A percentile compares a stretch with the other conserved stretches of the same genome.
Evolutionary conservation across 1,140 invertebrate genomes (phyloP).

Genomic region (Ridgeia piscesae): DNA sequence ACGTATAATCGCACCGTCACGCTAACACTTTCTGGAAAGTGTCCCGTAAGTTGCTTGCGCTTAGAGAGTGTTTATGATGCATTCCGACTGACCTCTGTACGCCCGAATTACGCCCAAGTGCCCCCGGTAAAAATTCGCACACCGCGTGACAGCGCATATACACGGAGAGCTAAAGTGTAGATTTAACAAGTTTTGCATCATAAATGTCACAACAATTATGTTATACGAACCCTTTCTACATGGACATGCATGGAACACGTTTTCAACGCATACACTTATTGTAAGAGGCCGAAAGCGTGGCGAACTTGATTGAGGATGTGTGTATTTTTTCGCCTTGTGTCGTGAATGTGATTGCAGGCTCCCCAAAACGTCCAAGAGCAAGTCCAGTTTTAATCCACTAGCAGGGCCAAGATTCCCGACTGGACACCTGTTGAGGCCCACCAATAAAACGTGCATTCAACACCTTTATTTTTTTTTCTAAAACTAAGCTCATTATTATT

Average conservation of each 20-base stretch:
- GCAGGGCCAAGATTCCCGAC: too few species aligned
- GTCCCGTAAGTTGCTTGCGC: not conserved
- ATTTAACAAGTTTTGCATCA: not conserved
- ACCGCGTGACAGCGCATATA: not conserved
- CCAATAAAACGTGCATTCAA: too few species aligned
- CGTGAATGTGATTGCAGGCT: too few species aligned
- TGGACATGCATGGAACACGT: not conserved
- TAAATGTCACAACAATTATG: not conserved
- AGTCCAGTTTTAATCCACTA: too few species aligned
- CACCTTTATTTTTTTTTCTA: too few species aligned
- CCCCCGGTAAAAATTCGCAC: constrained; percentile 3
- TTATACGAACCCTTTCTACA: not conserved
- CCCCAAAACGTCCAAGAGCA: too few species aligned
- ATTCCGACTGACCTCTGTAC: not conserved
- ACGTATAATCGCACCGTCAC: not conserved
- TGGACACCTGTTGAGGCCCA: too few species aligned
- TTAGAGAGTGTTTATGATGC: not conserved
- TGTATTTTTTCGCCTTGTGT: too few species aligned
- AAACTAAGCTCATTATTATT: too few species aligned
- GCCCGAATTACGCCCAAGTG: not conserved
- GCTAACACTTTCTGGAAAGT: not conserved
- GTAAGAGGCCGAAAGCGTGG: not conserved
- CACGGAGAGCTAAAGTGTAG: not conserved
- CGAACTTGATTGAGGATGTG: too few species aligned
- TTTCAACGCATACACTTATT: not conserved